Evolutionary conservation across 2,797 vertebrate genomes (phyloP).

Genomic region (Varecia variegata): DNA sequence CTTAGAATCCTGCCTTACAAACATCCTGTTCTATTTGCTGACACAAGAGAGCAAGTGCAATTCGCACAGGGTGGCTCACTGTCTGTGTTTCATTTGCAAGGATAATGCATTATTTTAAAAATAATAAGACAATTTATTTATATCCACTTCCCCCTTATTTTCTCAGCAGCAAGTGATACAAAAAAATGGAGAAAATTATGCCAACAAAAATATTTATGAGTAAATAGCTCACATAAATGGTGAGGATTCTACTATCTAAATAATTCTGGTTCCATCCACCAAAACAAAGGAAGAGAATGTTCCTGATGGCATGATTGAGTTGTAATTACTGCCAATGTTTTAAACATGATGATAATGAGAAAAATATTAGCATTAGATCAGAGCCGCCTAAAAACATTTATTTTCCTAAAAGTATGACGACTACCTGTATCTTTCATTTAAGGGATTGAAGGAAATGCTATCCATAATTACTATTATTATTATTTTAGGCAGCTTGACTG

Average conservation of each 20-base stretch:
- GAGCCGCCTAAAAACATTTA: constrained; percentile 43
- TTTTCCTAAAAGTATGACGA: constrained; percentile 18
- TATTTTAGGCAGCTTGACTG: constrained; percentile 43
- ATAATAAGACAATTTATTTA: constrained; percentile 60
- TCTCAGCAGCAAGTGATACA: constrained; percentile 61
- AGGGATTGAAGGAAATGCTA: neutral
- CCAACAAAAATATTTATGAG: constrained; percentile 73
- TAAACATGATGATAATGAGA: constrained; percentile 67
- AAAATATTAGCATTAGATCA: constrained; percentile 66
- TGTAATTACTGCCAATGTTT: constrained; percentile 66
- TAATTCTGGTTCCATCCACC: constrained; percentile 45
- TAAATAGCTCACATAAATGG: constrained; percentile 68
- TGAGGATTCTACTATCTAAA: constrained; percentile 40
- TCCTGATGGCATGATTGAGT: constrained; percentile 57
- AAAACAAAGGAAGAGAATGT: constrained; percentile 51
- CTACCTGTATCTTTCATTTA: neutral
- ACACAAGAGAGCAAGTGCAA: neutral
- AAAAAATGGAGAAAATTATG: constrained; percentile 67
- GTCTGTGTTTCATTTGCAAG: constrained; percentile 53
- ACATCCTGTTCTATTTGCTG: neutral
- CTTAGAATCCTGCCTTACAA: neutral
- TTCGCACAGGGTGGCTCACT: neutral
- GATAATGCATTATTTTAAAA: constrained; percentile 50
- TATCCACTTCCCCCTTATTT: neutral
- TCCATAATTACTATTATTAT: neutral